These are phyloP conservation scores for Caretta caretta DNA, from an alignment of 2,113 vertebrate species.

Conservation along the genomic window DNA sequence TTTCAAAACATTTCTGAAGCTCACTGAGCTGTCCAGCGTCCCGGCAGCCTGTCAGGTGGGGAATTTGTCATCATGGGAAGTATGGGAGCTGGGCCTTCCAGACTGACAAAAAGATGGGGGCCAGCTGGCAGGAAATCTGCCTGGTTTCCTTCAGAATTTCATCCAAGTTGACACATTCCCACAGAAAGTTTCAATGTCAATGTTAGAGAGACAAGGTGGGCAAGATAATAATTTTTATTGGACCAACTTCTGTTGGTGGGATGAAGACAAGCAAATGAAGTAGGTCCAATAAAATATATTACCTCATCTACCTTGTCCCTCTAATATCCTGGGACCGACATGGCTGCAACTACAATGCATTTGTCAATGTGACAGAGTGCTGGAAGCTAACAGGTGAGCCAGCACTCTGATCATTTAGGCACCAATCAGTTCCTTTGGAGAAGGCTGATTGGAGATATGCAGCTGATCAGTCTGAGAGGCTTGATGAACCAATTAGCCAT, in stretches of 20 bases:
- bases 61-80: not conserved
- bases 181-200: no score
- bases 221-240: no score
- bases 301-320: not conserved
- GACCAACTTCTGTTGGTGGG: no score
- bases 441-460: no score
- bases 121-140: no score
- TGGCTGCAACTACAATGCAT: not conserved
- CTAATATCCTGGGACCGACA: not conserved
- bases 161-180: no score
- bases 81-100: no score
- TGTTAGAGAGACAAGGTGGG: no score
- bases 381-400: not conserved
- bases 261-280: not conserved
- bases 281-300: not conserved
- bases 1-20: conserved; percentile 24
- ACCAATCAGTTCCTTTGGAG: no score
- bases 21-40: conserved; percentile 52
- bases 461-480: not conserved
- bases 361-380: no score
- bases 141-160: no score
- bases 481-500: not conserved
- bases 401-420: not conserved
- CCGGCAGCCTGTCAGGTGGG: not conserved
- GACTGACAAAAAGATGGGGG: no score